Conservation (phyloP, 2,113 vertebrate species). For the Dipodomys merriami region DNA sequence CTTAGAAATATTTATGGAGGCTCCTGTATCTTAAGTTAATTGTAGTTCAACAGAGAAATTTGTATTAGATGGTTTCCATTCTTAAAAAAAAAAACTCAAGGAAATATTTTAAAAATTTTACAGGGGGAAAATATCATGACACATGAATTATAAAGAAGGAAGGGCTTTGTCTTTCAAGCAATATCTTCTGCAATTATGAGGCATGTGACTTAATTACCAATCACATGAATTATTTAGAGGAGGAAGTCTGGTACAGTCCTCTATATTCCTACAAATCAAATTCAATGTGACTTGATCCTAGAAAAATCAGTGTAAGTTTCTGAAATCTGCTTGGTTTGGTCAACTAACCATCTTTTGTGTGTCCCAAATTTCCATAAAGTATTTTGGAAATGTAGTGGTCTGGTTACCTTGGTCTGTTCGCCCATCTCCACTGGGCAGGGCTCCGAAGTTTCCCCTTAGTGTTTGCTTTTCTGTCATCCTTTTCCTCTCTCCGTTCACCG, state of each 20-base stretch:
- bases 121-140: neutral
- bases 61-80: neutral
- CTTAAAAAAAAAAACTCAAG: neutral
- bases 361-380: neutral
- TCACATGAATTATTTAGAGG: slow-evolving; percentile 43
- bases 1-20: neutral
- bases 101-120: slow-evolving; percentile 41
- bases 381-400: neutral
- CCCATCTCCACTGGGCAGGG: neutral
- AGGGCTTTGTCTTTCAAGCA: slow-evolving; percentile 54
- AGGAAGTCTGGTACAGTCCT: neutral
- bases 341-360: neutral
- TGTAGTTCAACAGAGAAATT: slow-evolving; percentile 39
- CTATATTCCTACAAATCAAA: neutral
- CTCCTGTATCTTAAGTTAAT: slow-evolving; percentile 47
- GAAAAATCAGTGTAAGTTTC: too few relatives aligned
- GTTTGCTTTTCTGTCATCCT: neutral
- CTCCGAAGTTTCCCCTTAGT: neutral
- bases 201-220: slow-evolving; percentile 30
- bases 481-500: neutral
- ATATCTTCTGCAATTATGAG: slow-evolving; percentile 10
- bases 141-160: slow-evolving; percentile 30
- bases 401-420: neutral
- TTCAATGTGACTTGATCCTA: neutral
- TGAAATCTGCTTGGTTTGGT: neutral